Conservation (phyloP, 2,113 vertebrate species). For the Prolemur simus region DNA sequence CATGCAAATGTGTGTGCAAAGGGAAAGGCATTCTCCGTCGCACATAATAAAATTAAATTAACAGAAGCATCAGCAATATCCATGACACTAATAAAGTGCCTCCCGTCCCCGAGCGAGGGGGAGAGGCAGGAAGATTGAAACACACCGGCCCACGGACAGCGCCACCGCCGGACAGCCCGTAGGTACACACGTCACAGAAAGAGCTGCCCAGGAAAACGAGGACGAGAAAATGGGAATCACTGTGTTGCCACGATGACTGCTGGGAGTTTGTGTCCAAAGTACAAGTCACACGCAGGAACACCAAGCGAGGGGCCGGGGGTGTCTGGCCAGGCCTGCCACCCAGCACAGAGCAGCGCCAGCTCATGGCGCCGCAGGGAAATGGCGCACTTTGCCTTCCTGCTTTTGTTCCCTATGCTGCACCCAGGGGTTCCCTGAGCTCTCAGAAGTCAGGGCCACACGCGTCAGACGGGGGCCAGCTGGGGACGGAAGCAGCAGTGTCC, state of each 20-base stretch:
- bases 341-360: neutral
- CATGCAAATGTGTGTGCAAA: accelerated
- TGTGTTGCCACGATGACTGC: accelerated
- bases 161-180: accelerated
- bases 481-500: neutral
- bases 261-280: neutral
- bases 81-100: neutral
- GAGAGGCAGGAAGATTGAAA: neutral
- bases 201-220: neutral
- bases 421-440: neutral
- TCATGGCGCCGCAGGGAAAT: neutral
- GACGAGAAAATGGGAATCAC: too few species aligned
- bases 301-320: neutral
- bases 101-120: neutral
- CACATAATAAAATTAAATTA: neutral
- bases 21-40: neutral
- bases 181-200: accelerated
- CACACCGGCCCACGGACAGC: neutral
- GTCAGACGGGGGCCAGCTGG: neutral
- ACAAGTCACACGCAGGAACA: accelerated
- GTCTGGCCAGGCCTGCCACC: neutral
- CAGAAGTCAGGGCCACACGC: neutral
- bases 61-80: neutral
- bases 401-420: too few species aligned
- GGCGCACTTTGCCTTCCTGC: neutral